Conservation (phyloP, 2,797 vertebrate species). For the Propithecus deckenii region DNA sequence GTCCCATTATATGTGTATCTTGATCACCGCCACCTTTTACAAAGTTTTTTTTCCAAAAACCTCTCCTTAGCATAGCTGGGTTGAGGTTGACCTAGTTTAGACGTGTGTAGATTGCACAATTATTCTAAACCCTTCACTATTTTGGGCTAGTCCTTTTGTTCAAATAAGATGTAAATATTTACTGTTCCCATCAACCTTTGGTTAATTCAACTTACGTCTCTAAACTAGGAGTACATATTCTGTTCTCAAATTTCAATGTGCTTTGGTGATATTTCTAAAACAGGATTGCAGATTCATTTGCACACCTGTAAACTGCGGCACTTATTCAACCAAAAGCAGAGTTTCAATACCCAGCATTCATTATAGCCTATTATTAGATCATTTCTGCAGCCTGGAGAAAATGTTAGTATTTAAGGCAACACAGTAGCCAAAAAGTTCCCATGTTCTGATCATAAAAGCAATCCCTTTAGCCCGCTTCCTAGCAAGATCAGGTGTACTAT, state of each 20-base stretch:
- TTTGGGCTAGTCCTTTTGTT: not conserved
- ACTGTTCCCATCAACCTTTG: not conserved
- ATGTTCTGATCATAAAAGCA: conserved; percentile 46
- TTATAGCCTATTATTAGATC: conserved; percentile 15
- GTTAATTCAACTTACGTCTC: not conserved
- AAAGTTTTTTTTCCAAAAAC: not conserved
- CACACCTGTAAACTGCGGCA: not conserved
- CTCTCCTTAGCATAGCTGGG: not conserved
- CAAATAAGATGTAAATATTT: not conserved
- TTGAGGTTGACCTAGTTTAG: rapidly evolving
- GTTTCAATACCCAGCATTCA: conserved; percentile 29
- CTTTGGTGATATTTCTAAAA: not conserved
- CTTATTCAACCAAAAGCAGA: conserved; percentile 46
- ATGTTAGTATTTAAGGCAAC: conserved; percentile 75
- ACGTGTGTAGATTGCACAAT: not conserved
- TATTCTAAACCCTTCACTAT: not conserved
- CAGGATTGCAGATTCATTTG: not conserved
- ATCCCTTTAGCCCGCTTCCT: conserved; percentile 28
- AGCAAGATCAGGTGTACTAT: not conserved
- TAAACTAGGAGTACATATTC: rapidly evolving
- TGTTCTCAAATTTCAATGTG: not conserved
- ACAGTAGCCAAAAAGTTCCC: conserved; percentile 40
- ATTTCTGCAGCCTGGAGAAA: conserved; percentile 71
- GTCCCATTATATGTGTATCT: not conserved
- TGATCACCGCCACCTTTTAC: not conserved